Conservation (phyloP, 1,140 invertebrate genomes). For the Magallana angulata region DNA sequence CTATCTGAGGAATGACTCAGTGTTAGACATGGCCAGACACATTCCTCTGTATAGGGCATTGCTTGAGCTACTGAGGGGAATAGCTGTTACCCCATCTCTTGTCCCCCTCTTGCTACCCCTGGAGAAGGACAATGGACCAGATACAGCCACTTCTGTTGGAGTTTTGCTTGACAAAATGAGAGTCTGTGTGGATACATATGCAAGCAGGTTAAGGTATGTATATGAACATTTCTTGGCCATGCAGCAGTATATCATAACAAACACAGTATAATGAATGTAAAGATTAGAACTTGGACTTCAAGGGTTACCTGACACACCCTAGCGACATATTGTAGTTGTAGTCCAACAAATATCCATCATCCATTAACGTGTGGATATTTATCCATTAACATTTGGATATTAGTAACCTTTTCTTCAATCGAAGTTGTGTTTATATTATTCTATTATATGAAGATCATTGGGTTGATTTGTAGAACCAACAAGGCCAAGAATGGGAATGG, state of each 20-base stretch:
- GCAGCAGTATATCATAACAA: too few species aligned
- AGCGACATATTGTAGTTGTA: too few species aligned
- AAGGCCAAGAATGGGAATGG: slow-evolving; percentile 78
- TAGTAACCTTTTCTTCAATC: too few species aligned
- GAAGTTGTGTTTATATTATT: not conserved
- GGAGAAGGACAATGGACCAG: slow-evolving; percentile 71
- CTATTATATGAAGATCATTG: not conserved
- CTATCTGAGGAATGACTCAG: slow-evolving; percentile 96
- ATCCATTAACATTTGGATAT: too few species aligned
- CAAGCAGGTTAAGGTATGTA: slow-evolving; percentile 87
- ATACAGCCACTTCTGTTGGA: slow-evolving; percentile 68
- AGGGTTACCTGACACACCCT: too few species aligned
- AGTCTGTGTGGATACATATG: slow-evolving; percentile 93
- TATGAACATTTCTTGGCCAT: not conserved
- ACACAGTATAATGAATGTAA: too few species aligned
- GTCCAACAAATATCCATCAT: too few species aligned
- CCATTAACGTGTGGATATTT: too few species aligned
- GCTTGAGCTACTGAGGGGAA: slow-evolving; percentile 88
- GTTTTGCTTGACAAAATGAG: slow-evolving; percentile 90
- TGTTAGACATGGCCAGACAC: slow-evolving; percentile 95
- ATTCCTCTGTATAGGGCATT: slow-evolving; percentile 94
- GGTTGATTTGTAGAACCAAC: slow-evolving; percentile 81
- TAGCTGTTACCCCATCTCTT: slow-evolving; percentile 86
- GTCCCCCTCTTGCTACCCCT: slow-evolving; percentile 85
- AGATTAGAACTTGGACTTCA: too few species aligned